Evolutionary conservation across 1,140 invertebrate genomes (phyloP), one percentile per base, ranked within the genome.

Genomic region (Calephelis nemesis): DNA sequence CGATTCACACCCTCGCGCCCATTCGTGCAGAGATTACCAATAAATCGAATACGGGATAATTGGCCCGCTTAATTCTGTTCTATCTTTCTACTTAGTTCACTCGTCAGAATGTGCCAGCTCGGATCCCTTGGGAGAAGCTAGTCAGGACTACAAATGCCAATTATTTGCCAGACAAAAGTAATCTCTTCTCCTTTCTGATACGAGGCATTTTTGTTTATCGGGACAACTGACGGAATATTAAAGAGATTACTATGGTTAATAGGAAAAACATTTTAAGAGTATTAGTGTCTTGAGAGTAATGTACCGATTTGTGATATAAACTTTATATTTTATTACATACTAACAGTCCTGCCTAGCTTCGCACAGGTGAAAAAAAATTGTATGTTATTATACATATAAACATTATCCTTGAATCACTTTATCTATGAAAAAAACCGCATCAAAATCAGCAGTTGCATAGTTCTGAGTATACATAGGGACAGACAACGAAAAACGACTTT

Each of bases 31-130:
- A 90, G 88, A 91, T 91, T 91, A 91, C 88, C 88, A 91, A 91
- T 91, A 91, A 91, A 91, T 91, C 88, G 87, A 91, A 91, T 91
- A 91, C 86, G 87, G 89, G 89, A 91, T 91, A 91, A 90, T 90
- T 90, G 89, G 86, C 83, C 87, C 87, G 87, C 89, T 91, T 91
- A 91, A 90, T 88, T 91, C 85, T 89, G 85, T 91, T 85, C 88
- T 91, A 91, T 91, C 88, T 91, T 91, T 91, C 87, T 91, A 91
- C 88, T 91, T 90, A 91, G 87, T 91, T 88, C 88, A 91, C 87
- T 88, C 85, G 87, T 91, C 88, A 90, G 87, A 91, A 88, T 90
- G 84, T 87, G 88, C 88, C 86, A 85, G 88, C 86, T 91, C 78
- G 84, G 87, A 80, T 77, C 88, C 87, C 88, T 73, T 68, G 88